Conservation (phyloP, 2,797 vertebrate species). For the Pseudochirops cupreus region DNA sequence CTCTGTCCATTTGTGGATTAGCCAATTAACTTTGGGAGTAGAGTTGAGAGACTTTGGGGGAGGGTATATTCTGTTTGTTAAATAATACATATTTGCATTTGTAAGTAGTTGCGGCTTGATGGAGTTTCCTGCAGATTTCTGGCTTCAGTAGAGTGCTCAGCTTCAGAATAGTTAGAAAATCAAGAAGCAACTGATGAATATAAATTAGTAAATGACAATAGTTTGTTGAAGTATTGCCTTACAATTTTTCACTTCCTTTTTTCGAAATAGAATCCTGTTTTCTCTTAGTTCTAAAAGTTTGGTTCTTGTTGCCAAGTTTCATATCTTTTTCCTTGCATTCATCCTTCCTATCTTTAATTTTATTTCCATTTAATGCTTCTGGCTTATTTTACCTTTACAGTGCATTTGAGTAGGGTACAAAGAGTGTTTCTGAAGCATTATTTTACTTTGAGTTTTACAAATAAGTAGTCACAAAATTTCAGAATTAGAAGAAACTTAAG, state of each 20-base stretch:
- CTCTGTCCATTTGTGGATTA: constrained; percentile 28
- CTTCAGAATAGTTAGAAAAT: not conserved
- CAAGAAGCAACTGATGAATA: not conserved
- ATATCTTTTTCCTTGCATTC: not conserved
- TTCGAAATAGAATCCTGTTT: not conserved
- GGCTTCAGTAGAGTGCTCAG: constrained; percentile 11
- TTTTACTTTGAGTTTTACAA: constrained; percentile 22
- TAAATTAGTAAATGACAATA: constrained; percentile 26
- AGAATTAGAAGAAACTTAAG: not conserved
- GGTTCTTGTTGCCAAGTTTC: not conserved
- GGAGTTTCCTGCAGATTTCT: not conserved
- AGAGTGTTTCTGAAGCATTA: not conserved
- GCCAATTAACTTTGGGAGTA: constrained; percentile 31
- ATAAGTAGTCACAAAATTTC: not conserved
- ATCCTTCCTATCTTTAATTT: not conserved
- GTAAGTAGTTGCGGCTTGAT: constrained; percentile 11
- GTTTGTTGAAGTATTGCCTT: not conserved
- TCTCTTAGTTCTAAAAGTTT: constrained; percentile 26
- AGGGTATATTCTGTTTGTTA: not conserved
- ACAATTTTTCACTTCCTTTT: not conserved
- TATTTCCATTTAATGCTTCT: constrained; percentile 10
- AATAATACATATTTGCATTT: constrained; percentile 1
- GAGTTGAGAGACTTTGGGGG: not conserved
- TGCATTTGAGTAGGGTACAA: not conserved
- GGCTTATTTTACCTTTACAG: not conserved